Evolutionary conservation across 2,113 vertebrate genomes (phyloP), one percentile per base, ranked within the genome.

Genomic region (Passer montanus): DNA sequence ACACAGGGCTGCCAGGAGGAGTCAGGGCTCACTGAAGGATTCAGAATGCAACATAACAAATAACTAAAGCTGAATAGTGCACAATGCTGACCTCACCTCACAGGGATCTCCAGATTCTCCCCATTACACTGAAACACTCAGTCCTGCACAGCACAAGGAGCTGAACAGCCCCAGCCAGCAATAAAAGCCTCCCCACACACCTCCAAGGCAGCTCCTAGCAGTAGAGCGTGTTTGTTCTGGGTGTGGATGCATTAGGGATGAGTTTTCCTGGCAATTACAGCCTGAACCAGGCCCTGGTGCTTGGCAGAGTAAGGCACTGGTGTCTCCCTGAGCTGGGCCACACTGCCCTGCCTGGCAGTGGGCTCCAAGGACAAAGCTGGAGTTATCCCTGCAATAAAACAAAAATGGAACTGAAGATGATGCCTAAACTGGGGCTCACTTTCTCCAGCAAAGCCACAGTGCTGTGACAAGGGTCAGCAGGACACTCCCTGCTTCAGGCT

Each of bases 281-380:
- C 26, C 31, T 35, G 52, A 91, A 19, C 8, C 56, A 35, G 23
- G 41, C 28, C 16, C 39, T 52, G 44, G 13, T 14, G 63, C 43
- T 66, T 1, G 31, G 33, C 15, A 44, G 3, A 1, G 46, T 10
- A 47, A 85, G 55, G 67, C 77, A 79, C 60, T 39, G 17, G 17
- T 3, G 22, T 46, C 33, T 59, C 55, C 27, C 56, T 37, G 70
- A 46, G 21, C 81, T 64, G 69, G 21, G 14, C 7, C 7, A 1
- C 58, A 41, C 0, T 0, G 6, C 53, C 20, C n/a, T 23, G 59
- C 21, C 10, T 13, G 44, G 64, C 37, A 39, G 50, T 0, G 2
- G 50, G 37, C 5, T 49, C 31, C 44, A 46, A 78, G 62, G 43
- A 59, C 70, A 79, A 44, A 78, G 68, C 44, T 15, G 44, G 28